Percentiles rank a stretch among this genome's conserved stretches.
These are phyloP conservation scores for Drosophila quinaria DNA, from an alignment of 2,888 invertebrate species.

Conservation along the genomic window DNA sequence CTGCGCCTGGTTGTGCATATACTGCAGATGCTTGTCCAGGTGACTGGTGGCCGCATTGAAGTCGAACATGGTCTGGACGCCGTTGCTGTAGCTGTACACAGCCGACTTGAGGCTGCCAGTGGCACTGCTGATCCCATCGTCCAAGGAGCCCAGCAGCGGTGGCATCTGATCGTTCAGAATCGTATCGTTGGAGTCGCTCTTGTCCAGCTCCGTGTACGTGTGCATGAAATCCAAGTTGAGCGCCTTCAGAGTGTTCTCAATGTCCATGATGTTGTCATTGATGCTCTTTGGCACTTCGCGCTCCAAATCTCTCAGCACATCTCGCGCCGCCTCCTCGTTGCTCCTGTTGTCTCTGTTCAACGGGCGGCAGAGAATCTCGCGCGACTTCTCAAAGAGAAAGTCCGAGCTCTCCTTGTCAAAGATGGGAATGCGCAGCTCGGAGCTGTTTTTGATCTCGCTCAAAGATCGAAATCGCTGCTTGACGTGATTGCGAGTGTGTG, in stretches of 20 bases:
- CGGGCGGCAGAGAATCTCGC: conserved; percentile 89
- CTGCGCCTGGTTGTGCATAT: conserved; percentile 78
- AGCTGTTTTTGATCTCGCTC: conserved; percentile 86
- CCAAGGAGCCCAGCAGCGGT: conserved; percentile 80
- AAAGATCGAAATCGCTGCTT: conserved; percentile 86
- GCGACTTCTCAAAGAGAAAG: conserved; percentile 90
- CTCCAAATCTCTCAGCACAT: neutral
- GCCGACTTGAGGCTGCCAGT: conserved; percentile 84
- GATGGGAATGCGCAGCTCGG: conserved; percentile 87
- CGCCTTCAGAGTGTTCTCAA: conserved; percentile 85
- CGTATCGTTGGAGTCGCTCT: conserved; percentile 86
- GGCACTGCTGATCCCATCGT: conserved; percentile 84
- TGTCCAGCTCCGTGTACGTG: conserved; percentile 85
- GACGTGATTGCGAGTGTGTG: conserved; percentile 10
- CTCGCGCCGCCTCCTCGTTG: conserved; percentile 29
- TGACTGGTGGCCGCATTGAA: conserved; percentile 84
- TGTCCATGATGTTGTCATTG: conserved; percentile 85
- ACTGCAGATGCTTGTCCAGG: conserved; percentile 85
- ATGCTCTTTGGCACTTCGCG: conserved; percentile 80
- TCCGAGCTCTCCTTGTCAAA: conserved; percentile 92
- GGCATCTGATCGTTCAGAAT: conserved; percentile 84
- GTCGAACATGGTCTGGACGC: conserved; percentile 83
- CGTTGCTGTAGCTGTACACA: conserved; percentile 83
- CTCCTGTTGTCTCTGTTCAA: conserved; percentile 73
- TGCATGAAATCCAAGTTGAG: conserved; percentile 86